A percentile compares a stretch with the other conserved stretches of the same genome.
Evolutionary conservation across 2,113 vertebrate species (phyloP).

Genomic region (Naja naja): DNA sequence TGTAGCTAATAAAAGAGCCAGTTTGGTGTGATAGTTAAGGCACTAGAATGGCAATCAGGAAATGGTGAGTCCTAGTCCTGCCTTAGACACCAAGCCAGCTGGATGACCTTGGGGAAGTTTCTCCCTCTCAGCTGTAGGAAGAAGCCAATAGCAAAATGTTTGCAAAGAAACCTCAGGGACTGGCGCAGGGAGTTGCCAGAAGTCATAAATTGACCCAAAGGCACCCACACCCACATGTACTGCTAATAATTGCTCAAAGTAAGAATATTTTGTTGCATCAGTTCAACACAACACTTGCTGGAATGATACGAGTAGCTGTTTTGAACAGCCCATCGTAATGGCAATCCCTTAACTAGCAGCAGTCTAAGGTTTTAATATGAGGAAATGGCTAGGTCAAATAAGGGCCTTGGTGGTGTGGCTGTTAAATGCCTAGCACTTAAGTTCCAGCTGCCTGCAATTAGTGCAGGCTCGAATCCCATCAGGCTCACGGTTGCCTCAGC

Average conservation of each 20-base stretch:
- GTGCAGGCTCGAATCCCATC: too few species aligned
- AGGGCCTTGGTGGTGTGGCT: too few species aligned
- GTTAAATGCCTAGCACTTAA: too few species aligned
- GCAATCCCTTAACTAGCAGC: neutral
- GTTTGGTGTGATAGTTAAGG: neutral
- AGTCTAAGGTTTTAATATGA: neutral
- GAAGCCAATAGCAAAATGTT: neutral
- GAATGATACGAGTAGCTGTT: neutral
- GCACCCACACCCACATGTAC: neutral
- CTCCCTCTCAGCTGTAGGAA: neutral
- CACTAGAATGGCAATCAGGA: neutral
- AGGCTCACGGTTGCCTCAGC: too few species aligned
- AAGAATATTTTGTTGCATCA: neutral
- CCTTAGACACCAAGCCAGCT: neutral
- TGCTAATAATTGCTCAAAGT: neutral
- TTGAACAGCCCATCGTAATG: neutral
- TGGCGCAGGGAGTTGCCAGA: neutral
- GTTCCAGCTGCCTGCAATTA: too few species aligned
- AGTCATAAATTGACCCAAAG: neutral
- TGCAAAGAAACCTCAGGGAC: neutral
- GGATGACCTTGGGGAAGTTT: neutral
- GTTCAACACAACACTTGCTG: neutral
- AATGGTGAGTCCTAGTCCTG: neutral
- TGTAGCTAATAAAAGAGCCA: neutral
- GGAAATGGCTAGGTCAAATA: neutral